Base-by-base conservation (phyloP, 30 jellyfish, hydroid and myxozoan genomes). In the Mastigias papua region DNA sequence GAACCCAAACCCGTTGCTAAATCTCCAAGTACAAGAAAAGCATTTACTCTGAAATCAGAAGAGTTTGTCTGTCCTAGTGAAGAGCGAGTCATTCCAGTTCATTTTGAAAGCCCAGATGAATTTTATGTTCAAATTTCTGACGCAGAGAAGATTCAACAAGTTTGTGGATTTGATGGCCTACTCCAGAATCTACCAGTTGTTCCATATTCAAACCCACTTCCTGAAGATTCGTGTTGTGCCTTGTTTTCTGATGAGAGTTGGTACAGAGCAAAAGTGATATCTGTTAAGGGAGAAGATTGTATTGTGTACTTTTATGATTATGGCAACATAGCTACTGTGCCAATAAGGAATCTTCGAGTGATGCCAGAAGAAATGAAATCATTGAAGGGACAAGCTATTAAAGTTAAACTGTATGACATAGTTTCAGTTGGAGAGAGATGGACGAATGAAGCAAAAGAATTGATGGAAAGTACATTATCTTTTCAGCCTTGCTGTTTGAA, bases 211-310 rank as follows among this genome's bases (percentile, higher is more conserved):
- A 42, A 37, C 16, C 90, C 81, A 10, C 0, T 58, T 2, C 28
- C 37, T 0, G 82, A 32, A 51, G 93, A 73, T 32, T 70, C 73
- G 0, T 84, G 87, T 48, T 72, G 81, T 46, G 93, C 93, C 34
- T 61, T 69, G 32, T 84, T 72, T 42, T 31, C 85, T 22, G 93
- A 68, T 67, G 94, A 63, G 10, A 78, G 42, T 23, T 92, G 81
- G 85, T 92, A 76, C 85, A 86, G 98, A 66, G 98, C 95, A 13
- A 63, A 69, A 29, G 90, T 92, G 37, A 63, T 70, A 17, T 62
- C 71, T 20, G 87, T 86, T 6, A 33, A 31, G 20, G 73, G 49
- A 19, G 33, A 67, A 23, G 34, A 28, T n/a, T 80, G 90, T 37
- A 30, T 21, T 13, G 90, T 80, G 25, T 80, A 54, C 57, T 80